A percentile compares a stretch with the other conserved stretches of the same genome.
These are phyloP conservation scores for Marronus borbonicus DNA, from an alignment of 2,888 invertebrate species.

Conservation along the genomic window DNA sequence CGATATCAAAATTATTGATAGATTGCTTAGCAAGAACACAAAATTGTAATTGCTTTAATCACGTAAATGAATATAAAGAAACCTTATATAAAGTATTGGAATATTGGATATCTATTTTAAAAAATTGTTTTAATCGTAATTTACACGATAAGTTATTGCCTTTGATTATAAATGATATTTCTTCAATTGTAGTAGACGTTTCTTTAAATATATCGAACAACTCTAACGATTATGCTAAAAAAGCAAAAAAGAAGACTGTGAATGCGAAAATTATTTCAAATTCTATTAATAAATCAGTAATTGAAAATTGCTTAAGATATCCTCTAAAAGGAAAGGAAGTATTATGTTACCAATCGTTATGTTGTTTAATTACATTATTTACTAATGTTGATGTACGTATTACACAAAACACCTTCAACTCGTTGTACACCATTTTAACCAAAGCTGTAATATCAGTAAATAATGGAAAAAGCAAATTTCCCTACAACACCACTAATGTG, in stretches of 20 bases:
- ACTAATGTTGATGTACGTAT: conserved; percentile 19
- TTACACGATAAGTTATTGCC: conserved; percentile 16
- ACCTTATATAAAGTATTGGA: conserved; percentile 20
- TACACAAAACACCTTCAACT: conserved; percentile 3
- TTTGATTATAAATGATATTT: conserved; percentile 22
- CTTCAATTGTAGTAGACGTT: conserved; percentile 10
- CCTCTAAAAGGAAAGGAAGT: conserved; percentile 18
- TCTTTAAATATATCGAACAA: conserved; percentile 13
- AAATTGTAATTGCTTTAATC: conserved; percentile 34
- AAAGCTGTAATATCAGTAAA: conserved; percentile 17
- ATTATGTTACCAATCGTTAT: conserved; percentile 28
- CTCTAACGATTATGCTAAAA: neutral
- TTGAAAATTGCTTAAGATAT: conserved; percentile 7
- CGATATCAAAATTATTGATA: conserved; percentile 55
- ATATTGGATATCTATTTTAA: conserved; percentile 18
- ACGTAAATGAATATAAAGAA: conserved; percentile 26
- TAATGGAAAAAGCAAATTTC: conserved; percentile 19
- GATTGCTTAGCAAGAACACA: conserved; percentile 54
- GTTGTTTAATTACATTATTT: conserved; percentile 11
- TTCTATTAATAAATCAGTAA: neutral
- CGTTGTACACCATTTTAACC: conserved; percentile 6
- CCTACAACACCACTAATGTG: conserved; percentile 2
- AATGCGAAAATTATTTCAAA: conserved; percentile 26
- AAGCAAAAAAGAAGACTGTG: conserved; percentile 15
- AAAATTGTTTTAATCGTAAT: conserved; percentile 16